Evolutionary conservation across 1,140 invertebrate species (phyloP), one percentile per base, ranked within the genome.

Genomic region (Holotrichia oblita): DNA sequence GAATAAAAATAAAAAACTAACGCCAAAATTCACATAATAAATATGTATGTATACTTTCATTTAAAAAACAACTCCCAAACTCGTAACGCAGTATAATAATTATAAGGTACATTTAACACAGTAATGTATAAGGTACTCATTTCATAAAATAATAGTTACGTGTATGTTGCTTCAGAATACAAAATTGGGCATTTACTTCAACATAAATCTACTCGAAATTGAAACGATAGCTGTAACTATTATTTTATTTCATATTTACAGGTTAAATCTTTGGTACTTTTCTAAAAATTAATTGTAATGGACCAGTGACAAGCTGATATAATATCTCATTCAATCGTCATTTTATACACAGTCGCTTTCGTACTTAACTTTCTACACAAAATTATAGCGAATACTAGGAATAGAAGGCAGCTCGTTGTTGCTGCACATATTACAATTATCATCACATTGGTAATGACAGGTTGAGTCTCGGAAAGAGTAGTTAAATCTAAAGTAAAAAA

Each of bases 401-500:
- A 22, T 12, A 69, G 3, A 12, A 69, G 61, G 8, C 61, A 69
- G 24, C 8, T 69, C 12, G 9, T 22, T 34, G 61, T 69, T 1
- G 61, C 20, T 14, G 22, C 12, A 20, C 24, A 27, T 69, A 69
- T 22, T 6, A 69, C 27, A 69, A 69, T 14, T 69, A 69, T 27
- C 20, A 69, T 34, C 9, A 27, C 8, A 22, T 9, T 69, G 22
- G 20, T 69, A 8, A 69, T 69, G 12, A 27, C 4, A 22, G 61
- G 61, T 69, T 69, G 12, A 3, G 61, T 22, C 14, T 69, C 10
- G 22, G 61, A 69, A 6, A 20, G 10, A 14, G 2, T 2, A 14
- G 61, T 27, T 14, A 20, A 12, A 34, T 69, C 61, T 69, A 69
- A 34, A 69, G 17, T 64, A 22, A 69, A 69, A 69, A 69, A 69